These are phyloP conservation scores for Clarias platycephalus DNA, from an alignment of 2,797 vertebrate species.

Conservation along the genomic window DNA sequence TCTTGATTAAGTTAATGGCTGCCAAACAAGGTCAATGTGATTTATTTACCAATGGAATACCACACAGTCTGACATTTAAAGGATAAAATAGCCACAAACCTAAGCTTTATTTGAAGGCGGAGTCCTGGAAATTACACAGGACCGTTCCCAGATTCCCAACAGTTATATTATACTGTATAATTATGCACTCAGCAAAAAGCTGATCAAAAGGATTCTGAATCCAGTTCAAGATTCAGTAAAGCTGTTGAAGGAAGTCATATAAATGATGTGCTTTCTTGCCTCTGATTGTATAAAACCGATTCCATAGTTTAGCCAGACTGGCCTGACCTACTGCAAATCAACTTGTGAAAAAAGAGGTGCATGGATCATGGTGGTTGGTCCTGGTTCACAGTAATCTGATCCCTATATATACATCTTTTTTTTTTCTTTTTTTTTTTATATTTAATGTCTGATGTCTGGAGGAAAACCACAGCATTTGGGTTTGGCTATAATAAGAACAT, in stretches of 20 bases:
- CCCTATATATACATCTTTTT: not conserved
- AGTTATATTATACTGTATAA: not conserved
- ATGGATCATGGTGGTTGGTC: not conserved
- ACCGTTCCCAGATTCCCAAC: not conserved
- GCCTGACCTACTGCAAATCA: not conserved
- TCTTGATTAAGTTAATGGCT: conserved; percentile 33
- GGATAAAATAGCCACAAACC: conserved; percentile 15
- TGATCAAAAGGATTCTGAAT: not conserved
- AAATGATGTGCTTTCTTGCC: not conserved
- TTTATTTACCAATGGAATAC: conserved; percentile 32
- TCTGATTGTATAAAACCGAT: not conserved
- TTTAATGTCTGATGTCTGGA: not conserved
- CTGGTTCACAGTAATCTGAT: not conserved
- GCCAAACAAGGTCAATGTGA: conserved; percentile 20
- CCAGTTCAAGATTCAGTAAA: not conserved
- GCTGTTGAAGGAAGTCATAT: not conserved
- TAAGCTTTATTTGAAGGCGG: conserved; percentile 7
- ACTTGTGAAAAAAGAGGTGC: not conserved
- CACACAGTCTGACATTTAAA: conserved; percentile 3
- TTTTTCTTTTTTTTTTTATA: not conserved
- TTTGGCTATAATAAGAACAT: not conserved
- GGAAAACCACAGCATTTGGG: not conserved
- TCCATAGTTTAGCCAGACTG: not conserved
- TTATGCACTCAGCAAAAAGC: not conserved
- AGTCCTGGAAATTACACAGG: not conserved